A percentile compares a stretch with the other conserved stretches of the same genome.
Evolutionary conservation across 1,140 invertebrate genomes (phyloP).

Genomic region (Brachionus paranguensis): DNA sequence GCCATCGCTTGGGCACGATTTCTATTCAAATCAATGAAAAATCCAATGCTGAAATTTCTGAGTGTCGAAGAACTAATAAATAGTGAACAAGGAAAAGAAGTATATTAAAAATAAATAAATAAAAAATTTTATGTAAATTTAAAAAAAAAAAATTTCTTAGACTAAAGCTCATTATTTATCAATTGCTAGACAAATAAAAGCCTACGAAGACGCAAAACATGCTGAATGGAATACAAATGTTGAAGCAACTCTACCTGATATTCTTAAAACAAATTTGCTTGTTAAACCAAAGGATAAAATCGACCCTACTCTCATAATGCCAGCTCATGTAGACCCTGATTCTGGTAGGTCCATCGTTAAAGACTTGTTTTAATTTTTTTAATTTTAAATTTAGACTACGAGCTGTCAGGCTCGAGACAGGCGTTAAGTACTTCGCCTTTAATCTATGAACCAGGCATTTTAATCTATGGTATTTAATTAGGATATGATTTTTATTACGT

Average conservation of each 20-base stretch:
- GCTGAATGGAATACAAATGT: conserved; percentile 50
- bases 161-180: conserved; percentile 69
- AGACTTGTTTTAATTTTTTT: neutral
- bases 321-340: conserved; percentile 2
- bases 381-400: neutral
- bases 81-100: conserved; percentile 64
- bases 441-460: neutral
- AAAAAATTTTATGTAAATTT: neutral
- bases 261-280: conserved; percentile 53
- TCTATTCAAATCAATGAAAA: conserved; percentile 70
- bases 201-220: conserved; percentile 64
- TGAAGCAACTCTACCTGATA: conserved; percentile 47
- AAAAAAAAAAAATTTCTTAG: conserved; percentile 50
- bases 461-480: conserved; percentile 8
- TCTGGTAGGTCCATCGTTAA: neutral
- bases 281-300: conserved; percentile 43
- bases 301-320: conserved; percentile 16
- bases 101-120: conserved; percentile 41
- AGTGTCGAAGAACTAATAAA: conserved; percentile 68
- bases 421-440: neutral
- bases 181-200: conserved; percentile 67
- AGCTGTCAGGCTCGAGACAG: neutral
- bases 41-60: conserved; percentile 69
- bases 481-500: neutral
- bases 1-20: conserved; percentile 74